phyloP scores from a whole-genome alignment of 2,888 invertebrate species.

The Drosophila infuscata region DNA sequence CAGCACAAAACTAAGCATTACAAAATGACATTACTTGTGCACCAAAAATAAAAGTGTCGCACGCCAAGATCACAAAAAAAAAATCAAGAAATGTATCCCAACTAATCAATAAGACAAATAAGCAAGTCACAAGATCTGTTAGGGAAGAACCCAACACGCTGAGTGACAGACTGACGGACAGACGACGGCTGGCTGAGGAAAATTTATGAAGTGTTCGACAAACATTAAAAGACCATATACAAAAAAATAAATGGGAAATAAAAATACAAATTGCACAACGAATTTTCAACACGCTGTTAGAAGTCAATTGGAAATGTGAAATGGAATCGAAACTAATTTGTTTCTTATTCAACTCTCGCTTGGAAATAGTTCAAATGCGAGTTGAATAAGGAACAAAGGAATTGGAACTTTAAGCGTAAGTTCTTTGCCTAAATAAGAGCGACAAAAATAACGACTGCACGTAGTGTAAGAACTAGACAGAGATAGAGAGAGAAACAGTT shows the following conservation, averaged over 20 bases:
- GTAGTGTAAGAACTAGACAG: too few relatives aligned
- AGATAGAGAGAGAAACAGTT: background rate
- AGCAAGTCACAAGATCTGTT: conserved; percentile 63
- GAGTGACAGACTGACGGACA: conserved; percentile 23
- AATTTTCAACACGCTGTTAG: conserved; percentile 21
- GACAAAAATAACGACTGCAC: conserved; percentile 8
- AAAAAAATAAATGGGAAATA: conserved; percentile 1
- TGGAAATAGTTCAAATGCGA: background rate
- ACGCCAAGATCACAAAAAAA: conserved; percentile 24
- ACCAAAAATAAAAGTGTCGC: conserved; percentile 29
- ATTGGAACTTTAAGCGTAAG: background rate
- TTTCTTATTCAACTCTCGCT: background rate
- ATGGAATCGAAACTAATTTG: background rate
- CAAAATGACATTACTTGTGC: conserved; percentile 11
- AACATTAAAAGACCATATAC: conserved; percentile 27
- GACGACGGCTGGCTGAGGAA: conserved; percentile 25
- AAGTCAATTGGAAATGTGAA: background rate
- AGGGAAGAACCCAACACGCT: background rate
- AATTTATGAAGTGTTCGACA: conserved; percentile 23
- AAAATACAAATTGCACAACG: background rate
- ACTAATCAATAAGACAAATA: conserved; percentile 75
- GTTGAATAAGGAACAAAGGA: background rate
- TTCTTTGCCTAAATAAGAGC: background rate
- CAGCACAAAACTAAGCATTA: conserved; percentile 31
- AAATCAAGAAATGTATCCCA: conserved; percentile 8